phyloP scores from a whole-genome alignment of 2,888 invertebrate genomes.

The Polymixis lichenea region DNA sequence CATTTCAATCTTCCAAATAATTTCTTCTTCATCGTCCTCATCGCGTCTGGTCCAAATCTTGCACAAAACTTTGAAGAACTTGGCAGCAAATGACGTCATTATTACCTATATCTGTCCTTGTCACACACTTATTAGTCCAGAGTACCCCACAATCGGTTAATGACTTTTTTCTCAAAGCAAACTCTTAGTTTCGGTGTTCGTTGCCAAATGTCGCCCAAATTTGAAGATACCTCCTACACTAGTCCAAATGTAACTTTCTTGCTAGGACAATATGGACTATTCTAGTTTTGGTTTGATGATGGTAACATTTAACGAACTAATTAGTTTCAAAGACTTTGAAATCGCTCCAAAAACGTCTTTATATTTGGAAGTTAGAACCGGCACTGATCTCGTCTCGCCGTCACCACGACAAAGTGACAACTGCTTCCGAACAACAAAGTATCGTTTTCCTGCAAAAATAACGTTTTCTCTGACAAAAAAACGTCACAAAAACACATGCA shows the following conservation, averaged over 20 bases:
- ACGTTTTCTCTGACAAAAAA: constrained; percentile 41
- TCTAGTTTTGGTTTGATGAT: constrained; percentile 8
- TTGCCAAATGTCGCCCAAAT: constrained; percentile 11
- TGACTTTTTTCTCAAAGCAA: neutral
- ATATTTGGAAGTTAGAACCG: constrained; percentile 3
- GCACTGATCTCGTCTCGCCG: constrained; percentile 32
- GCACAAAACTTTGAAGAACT: constrained; percentile 55
- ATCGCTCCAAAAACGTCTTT: constrained; percentile 32
- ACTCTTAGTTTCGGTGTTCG: neutral
- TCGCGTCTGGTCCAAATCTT: constrained; percentile 58
- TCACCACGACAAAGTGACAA: constrained; percentile 23
- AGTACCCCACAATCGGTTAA: neutral
- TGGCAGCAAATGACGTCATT: constrained; percentile 50
- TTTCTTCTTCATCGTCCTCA: constrained; percentile 63
- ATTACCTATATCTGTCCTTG: constrained; percentile 8
- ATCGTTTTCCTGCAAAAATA: constrained; percentile 57
- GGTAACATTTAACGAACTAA: constrained; percentile 18
- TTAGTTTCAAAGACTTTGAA: constrained; percentile 12
- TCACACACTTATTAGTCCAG: constrained; percentile 28
- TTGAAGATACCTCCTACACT: constrained; percentile 12
- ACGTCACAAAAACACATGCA: constrained; percentile 47
- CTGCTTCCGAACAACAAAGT: constrained; percentile 44
- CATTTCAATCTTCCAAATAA: constrained; percentile 62
- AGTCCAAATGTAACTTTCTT: neutral
- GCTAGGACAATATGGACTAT: neutral